Evolutionary conservation across 2,888 invertebrate species (phyloP).

Genomic region (Lagria hirta): DNA sequence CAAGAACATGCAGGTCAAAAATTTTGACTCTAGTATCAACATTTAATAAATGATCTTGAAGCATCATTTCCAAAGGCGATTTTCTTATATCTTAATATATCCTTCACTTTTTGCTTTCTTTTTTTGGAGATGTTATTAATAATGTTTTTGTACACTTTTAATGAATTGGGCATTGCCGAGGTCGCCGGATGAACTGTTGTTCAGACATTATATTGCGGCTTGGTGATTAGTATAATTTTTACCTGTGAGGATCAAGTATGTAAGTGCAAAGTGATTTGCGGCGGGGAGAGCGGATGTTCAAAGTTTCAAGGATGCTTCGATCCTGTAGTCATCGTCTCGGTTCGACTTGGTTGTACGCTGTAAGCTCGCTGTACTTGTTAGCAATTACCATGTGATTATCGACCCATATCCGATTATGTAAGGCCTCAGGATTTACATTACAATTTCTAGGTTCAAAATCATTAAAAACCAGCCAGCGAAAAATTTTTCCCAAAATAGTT

Average conservation of each 20-base stretch:
- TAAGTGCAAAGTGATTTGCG: constrained; percentile 39
- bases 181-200: constrained; percentile 29
- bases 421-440: constrained; percentile 24
- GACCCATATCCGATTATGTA: constrained; percentile 51
- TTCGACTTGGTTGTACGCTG: constrained; percentile 38
- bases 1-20: too few relatives aligned
- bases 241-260: constrained; percentile 37
- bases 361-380: constrained; percentile 40
- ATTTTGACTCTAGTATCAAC: too few relatives aligned
- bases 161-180: constrained; percentile 15
- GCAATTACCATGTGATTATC: constrained; percentile 42
- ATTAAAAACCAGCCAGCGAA: too few relatives aligned
- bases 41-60: too few relatives aligned
- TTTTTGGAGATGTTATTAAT: too few relatives aligned
- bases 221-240: constrained; percentile 37
- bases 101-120: too few relatives aligned
- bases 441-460: too few relatives aligned
- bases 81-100: too few relatives aligned
- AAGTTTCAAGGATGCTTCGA: constrained; percentile 47
- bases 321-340: constrained; percentile 34
- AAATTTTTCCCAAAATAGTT: too few relatives aligned
- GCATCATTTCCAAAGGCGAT: too few relatives aligned
- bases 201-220: constrained; percentile 29
- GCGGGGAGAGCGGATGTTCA: constrained; percentile 43
- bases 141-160: too few relatives aligned